A percentile compares a stretch with the other conserved stretches of the same genome.
These are phyloP conservation scores for Calliopsis andreniformis DNA, from an alignment of 1,140 invertebrate genomes.

Conservation along the genomic window DNA sequence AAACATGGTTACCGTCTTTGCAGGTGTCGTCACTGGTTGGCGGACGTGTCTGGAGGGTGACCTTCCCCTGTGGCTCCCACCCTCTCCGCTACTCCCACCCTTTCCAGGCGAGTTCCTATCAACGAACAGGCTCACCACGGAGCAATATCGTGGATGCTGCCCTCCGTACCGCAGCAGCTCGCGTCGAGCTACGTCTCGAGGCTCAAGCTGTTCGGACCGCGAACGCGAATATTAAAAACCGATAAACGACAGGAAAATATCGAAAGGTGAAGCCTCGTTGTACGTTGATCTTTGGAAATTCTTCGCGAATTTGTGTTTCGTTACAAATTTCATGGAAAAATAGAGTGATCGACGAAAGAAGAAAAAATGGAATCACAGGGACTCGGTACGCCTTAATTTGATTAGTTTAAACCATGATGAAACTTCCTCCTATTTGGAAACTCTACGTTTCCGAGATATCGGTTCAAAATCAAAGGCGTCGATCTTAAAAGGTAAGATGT, in stretches of 20 bases:
- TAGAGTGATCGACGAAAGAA: background rate
- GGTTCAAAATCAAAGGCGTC: background rate
- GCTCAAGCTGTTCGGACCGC: background rate
- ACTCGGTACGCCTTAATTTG: background rate
- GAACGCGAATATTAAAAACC: background rate
- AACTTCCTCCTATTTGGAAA: background rate
- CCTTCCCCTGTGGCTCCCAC: conserved; percentile 9
- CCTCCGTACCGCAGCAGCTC: background rate
- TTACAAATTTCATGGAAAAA: background rate
- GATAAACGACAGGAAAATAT: too few relatives aligned
- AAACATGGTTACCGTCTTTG: background rate
- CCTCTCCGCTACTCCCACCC: background rate
- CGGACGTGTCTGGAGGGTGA: background rate
- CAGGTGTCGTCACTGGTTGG: background rate
- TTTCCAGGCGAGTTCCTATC: background rate
- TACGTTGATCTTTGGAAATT: too few relatives aligned
- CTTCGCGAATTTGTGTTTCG: background rate
- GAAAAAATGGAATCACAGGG: background rate
- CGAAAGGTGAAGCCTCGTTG: background rate
- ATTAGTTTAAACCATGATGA: background rate
- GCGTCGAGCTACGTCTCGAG: background rate
- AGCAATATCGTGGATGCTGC: conserved; percentile 28
- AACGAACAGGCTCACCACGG: conserved; percentile 16
- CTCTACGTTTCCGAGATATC: background rate
- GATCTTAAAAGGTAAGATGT: conserved; percentile 26